These are phyloP conservation scores for Sebastes nivosus DNA, from an alignment of 2,797 vertebrate species.

Conservation along the genomic window DNA sequence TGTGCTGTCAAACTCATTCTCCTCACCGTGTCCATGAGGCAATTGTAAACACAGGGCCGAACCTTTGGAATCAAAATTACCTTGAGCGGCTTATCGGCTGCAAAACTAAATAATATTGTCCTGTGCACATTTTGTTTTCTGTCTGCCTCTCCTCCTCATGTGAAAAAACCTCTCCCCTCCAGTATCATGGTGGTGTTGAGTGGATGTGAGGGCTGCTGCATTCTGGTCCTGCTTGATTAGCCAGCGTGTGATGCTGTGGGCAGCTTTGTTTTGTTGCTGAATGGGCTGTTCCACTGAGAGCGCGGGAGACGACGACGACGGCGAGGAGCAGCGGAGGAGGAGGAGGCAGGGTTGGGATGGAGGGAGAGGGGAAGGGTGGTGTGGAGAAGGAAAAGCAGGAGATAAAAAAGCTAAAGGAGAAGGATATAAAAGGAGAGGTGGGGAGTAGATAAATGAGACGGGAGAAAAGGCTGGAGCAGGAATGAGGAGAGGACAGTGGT, in stretches of 20 bases:
- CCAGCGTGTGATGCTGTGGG: constrained; percentile 74
- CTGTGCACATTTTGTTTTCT: constrained; percentile 20
- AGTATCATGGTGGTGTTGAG: constrained; percentile 57
- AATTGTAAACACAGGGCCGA: constrained; percentile 5
- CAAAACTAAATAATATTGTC: constrained; percentile 7
- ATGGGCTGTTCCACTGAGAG: constrained; percentile 73
- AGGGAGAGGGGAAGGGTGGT: constrained; percentile 46
- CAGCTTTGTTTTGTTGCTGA: constrained; percentile 82
- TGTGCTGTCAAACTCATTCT: constrained; percentile 33
- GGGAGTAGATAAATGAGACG: constrained; percentile 65
- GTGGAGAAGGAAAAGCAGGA: constrained; percentile 50
- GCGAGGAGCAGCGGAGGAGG: constrained; percentile 29
- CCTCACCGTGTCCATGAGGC: constrained; percentile 11
- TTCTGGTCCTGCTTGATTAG: constrained; percentile 81
- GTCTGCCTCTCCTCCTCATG: background rate
- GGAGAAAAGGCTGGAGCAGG: constrained; percentile 48
- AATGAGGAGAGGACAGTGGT: constrained; percentile 47
- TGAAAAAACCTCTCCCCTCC: constrained; percentile 16
- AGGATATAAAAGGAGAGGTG: constrained; percentile 47
- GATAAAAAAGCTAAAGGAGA: constrained; percentile 44
- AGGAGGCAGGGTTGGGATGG: constrained; percentile 47
- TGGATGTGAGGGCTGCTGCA: constrained; percentile 65
- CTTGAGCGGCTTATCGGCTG: constrained; percentile 20
- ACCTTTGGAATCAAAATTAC: constrained; percentile 17
- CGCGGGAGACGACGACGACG: constrained; percentile 44